Percentiles rank a stretch among this genome's conserved stretches.
phyloP scores from a whole-genome alignment of 2,888 invertebrate species.

The Synanthedon tipuliformis region DNA sequence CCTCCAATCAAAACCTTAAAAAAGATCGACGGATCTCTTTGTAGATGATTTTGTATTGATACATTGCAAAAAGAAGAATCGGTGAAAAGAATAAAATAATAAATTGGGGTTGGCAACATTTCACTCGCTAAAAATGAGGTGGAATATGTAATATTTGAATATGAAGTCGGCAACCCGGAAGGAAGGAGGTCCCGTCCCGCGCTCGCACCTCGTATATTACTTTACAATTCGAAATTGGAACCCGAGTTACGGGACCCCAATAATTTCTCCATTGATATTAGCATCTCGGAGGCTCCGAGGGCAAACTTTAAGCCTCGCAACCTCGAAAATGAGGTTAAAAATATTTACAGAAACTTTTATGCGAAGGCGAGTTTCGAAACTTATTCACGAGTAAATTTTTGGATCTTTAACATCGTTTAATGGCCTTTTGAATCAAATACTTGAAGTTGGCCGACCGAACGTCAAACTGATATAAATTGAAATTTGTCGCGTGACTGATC shows the following conservation, averaged over 20 bases:
- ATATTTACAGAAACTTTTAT: constrained; percentile 11
- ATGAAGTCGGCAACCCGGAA: neutral
- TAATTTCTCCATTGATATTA: constrained; percentile 4
- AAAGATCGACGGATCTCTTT: too few relatives aligned
- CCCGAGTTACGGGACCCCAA: constrained; percentile 1
- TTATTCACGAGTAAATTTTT: neutral
- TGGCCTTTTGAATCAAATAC: neutral
- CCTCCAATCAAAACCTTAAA: too few relatives aligned
- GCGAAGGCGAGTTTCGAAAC: neutral
- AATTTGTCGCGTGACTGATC: too few relatives aligned
- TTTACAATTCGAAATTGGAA: constrained; percentile 3
- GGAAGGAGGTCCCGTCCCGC: neutral
- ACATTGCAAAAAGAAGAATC: too few relatives aligned
- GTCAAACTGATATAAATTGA: too few relatives aligned
- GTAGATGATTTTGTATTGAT: too few relatives aligned
- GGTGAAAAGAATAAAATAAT: neutral
- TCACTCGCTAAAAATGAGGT: neutral
- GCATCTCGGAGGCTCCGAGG: neutral
- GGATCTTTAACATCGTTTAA: neutral
- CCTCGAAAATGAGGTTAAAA: constrained; percentile 11
- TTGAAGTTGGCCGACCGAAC: too few relatives aligned
- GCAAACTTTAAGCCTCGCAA: constrained; percentile 11
- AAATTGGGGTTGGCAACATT: neutral
- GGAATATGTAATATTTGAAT: neutral
- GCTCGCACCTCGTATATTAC: neutral